Evolutionary conservation across 2,888 invertebrate genomes (phyloP), one percentile per base, ranked within the genome.

Genomic region (Nineta flava): DNA sequence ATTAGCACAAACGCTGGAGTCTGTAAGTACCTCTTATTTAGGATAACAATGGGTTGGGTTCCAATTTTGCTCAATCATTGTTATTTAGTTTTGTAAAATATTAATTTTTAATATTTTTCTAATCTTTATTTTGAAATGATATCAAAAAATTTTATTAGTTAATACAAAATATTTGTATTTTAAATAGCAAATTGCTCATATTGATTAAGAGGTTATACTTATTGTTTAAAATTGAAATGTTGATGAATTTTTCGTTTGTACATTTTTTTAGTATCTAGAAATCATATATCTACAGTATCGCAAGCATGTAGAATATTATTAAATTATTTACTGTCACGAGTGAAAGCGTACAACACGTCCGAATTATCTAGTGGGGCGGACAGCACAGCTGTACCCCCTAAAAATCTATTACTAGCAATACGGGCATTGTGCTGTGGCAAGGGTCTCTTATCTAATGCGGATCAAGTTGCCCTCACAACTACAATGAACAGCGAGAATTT

Each of bases 401-500:
- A 76, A 60, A 75, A 79, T 58, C 66, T 80, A 60, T 69, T 77
- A 57, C 68, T 76, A 55, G 73, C 81, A 60, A 81, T 88, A 58
- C 77, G 79, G 57, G 77, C 80, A 49, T 73, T 88, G 58, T 87
- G 87, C 61, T 74, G 79, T 51, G 81, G 80, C 45, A 74, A 76
- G 47, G 79, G 81, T 47, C 73, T 80, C 53, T 76, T 87, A 53
- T 78, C 81, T 17, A 77, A 81, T 57, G 76, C 83, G 26, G 93
- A 93, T 65, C 76, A 86, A 62, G 75, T 81, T 47, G 77, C 81
- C 35, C 72, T 92, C 55, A 81, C 84, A 35, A 80, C 85, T 44
- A 74, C 83, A 35, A 73, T 93, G 65, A 91, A 88, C 59, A 75
- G 76, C 51, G 76, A 79, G 50, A 76, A 75, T 60, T 62, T 75